Base-by-base conservation (phyloP, 2,113 vertebrate species). In the Vulpes ferrilata region DNA sequence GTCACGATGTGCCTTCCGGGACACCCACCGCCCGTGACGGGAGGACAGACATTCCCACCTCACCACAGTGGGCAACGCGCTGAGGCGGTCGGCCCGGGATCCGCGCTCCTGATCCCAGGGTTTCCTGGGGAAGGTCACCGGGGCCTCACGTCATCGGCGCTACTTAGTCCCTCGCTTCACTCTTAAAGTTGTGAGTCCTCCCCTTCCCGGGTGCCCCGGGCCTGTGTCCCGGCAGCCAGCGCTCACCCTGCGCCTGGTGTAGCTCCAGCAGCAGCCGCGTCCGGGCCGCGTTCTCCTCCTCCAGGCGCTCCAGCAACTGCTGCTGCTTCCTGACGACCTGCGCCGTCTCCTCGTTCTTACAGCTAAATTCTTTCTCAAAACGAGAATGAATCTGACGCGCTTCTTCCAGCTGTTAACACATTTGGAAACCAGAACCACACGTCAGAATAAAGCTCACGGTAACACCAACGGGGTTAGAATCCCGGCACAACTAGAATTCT, bases 231-330 rank as follows among this genome's bases (percentile, higher is more conserved):
- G 4, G 8, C 76, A 17, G 1, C 48, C 11, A 0, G 20, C 19
- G 1, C 95, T 99, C 97, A 99, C 99, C 99, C 94, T 99, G 99
- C 1, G 99, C 98, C 96, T 99, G 99, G 96, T 99, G 99, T 62
- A 99, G 99, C 78, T 99, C 98, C 22, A 99, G 96, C 5, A 98
- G 98, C 81, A 99, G 99, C 10, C 98, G 98, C 30, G 98, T 99
- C 98, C 99, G 99, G 57, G 98, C 98, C 20, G 98, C 96, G 0
- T 98, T 99, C 95, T 99, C 99, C 88, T 99, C 98, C 0, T 98
- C 99, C 27, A 99, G 98, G 83, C 99, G 99, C 65, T 99, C 98
- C 96, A 99, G 92, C 7, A 99, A 90, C 73, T 99, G 98, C 96
- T 99, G 98, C 97, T 99, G 99, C 96, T 99, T 99, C 64, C 98